Conservation (phyloP, 92 coral and sea anemone species). For the Diadumene lineata region DNA sequence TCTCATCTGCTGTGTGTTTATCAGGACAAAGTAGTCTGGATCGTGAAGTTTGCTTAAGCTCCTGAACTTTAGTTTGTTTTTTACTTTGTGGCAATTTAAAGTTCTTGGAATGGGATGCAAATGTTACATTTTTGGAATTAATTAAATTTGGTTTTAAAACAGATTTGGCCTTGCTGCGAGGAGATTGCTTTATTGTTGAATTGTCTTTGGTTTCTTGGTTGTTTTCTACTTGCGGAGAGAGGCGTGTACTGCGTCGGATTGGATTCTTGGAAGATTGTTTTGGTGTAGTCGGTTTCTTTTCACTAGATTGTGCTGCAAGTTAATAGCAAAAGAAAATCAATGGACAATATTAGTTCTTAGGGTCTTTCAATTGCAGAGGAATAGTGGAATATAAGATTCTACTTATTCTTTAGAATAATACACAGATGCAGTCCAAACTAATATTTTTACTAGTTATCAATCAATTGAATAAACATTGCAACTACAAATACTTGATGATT, state of each 20-base stretch:
- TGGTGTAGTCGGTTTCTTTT: slow-evolving; percentile 41
- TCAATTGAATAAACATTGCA: too few relatives aligned
- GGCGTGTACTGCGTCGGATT: slow-evolving; percentile 68
- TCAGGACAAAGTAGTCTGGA: slow-evolving; percentile 65
- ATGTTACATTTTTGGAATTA: slow-evolving; percentile 57
- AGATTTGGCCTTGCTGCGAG: slow-evolving; percentile 16
- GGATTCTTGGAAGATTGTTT: slow-evolving; percentile 39
- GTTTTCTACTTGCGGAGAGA: slow-evolving; percentile 67
- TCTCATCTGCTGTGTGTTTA: slow-evolving; percentile 69
- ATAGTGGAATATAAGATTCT: too few relatives aligned
- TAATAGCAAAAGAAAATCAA: not conserved
- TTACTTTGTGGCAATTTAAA: slow-evolving; percentile 67
- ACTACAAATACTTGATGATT: too few relatives aligned
- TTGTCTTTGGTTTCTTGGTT: slow-evolving; percentile 22
- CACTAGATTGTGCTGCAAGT: slow-evolving; percentile 56
- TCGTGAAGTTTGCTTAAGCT: slow-evolving; percentile 26
- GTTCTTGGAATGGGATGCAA: slow-evolving; percentile 59
- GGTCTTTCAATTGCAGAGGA: too few relatives aligned
- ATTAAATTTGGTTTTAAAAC: slow-evolving; percentile 57
- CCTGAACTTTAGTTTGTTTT: slow-evolving; percentile 30
- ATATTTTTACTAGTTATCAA: too few relatives aligned
- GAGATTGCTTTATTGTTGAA: not conserved
- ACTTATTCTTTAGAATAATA: too few relatives aligned
- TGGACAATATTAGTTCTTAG: too few relatives aligned
- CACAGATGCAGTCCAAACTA: too few relatives aligned